phyloP scores from a whole-genome alignment of 2,797 vertebrate species.

The Anolis apletophallus region DNA sequence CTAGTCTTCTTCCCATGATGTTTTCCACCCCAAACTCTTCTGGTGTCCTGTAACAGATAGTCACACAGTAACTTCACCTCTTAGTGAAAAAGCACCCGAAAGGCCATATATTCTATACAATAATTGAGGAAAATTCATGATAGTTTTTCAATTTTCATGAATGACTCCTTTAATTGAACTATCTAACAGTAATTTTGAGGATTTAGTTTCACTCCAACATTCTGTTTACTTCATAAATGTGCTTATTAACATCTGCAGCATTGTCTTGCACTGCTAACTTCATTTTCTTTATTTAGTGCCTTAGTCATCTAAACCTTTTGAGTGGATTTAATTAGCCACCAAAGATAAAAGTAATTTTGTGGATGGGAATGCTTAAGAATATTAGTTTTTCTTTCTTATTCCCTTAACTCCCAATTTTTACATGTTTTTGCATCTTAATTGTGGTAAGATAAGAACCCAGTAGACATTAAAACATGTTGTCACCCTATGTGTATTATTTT shows the following conservation, averaged over 20 bases:
- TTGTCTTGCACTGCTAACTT: constrained; percentile 11
- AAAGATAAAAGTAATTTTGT: constrained; percentile 14
- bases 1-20: neutral
- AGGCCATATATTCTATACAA: neutral
- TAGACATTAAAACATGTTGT: neutral
- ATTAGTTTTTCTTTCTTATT: neutral
- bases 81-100: neutral
- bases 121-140: neutral
- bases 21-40: neutral
- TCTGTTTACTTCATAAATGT: constrained; percentile 37
- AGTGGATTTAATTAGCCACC: constrained; percentile 24
- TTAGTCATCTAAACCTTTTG: constrained; percentile 4
- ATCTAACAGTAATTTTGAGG: constrained; percentile 26
- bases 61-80: neutral
- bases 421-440: neutral
- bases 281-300: constrained; percentile 23
- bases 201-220: constrained; percentile 28
- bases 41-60: neutral
- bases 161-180: constrained; percentile 29
- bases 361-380: constrained; percentile 4
- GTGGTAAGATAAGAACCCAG: neutral
- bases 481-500: constrained; percentile 16
- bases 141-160: constrained; percentile 28
- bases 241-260: constrained; percentile 23
- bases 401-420: neutral